A percentile compares a stretch with the other conserved stretches of the same genome.
Evolutionary conservation across 2,113 vertebrate genomes (phyloP).

Genomic region (Nibea albiflora): DNA sequence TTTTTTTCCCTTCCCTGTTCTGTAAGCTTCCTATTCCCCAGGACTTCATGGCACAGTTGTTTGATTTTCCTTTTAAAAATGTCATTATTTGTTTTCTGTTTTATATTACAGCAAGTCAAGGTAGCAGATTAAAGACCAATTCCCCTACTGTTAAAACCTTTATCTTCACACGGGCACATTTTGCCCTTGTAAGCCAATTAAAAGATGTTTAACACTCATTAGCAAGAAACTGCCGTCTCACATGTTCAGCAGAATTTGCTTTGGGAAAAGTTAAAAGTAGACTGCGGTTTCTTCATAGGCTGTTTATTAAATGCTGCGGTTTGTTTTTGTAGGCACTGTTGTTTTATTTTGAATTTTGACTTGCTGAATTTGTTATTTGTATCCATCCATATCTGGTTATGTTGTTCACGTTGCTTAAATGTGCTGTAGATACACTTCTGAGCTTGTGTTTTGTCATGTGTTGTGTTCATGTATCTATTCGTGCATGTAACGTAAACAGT

Average conservation of each 20-base stretch:
- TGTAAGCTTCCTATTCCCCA: constrained; percentile 3
- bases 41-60: neutral
- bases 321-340: neutral
- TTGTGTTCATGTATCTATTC: neutral
- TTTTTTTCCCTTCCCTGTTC: neutral
- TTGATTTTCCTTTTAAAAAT: neutral
- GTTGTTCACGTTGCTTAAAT: neutral
- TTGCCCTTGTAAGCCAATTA: constrained; percentile 43
- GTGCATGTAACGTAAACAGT: constrained; percentile 7
- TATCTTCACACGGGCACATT: constrained; percentile 59
- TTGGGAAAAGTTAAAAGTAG: constrained; percentile 36
- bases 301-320: neutral
- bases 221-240: constrained; percentile 25
- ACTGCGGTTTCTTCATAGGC: constrained; percentile 27
- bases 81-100: constrained; percentile 22
- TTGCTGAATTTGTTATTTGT: constrained; percentile 5
- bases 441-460: neutral
- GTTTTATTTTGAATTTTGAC: neutral
- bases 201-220: constrained; percentile 55
- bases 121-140: constrained; percentile 50
- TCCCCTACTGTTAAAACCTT: constrained; percentile 10
- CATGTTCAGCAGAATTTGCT: constrained; percentile 17
- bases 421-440: too few relatives aligned
- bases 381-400: constrained; percentile 10
- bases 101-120: constrained; percentile 7